Evolutionary conservation across 2,888 invertebrate species (phyloP), one percentile per base, ranked within the genome.

Genomic region (Hyppa rectilinea): DNA sequence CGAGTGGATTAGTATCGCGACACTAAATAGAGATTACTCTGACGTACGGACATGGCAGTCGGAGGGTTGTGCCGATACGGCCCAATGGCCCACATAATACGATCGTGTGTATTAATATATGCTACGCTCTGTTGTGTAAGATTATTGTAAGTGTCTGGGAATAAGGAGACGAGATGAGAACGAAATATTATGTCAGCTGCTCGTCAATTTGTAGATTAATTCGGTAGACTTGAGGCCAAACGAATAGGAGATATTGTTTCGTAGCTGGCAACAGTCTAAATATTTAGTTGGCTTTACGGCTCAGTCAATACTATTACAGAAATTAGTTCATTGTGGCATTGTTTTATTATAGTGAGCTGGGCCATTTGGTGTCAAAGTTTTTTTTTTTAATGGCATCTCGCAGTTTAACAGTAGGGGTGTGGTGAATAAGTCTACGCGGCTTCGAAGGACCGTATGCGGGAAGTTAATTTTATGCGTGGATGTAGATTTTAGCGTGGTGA

Each of bases 1-100:
- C 77, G 82, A 81, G 76, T 70, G 79, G 85, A 85, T 87, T 87
- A 84, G 80, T 71, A 59, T 58, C 58, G 70, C 80, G 84, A 83
- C 76, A 85, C 86, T 87, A 86, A 87, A 88, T 87, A 87, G 85
- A 87, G 89, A 89, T 89, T 89, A 89, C 81, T 63, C 65, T 80
- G 87, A 86, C 85, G 83, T 85, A 78, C 82, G 75, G 79, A 83
- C 85, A 78, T 64, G 85, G 69, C 77, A 75, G 63, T 50, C 55
- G 49, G 67, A 55, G 71, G 73, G 75, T 62, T 82, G 70, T 76
- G 74, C 71, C 69, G 71, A 71, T 80, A 62, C 67, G 65, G 53
- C 72, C 70, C 71, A 67, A 73, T 72, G 74, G 66, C 49, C 73
- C 74, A 72, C 66, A 58, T 75, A 83, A 83, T 81, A 53, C 60